A percentile compares a stretch with the other conserved stretches of the same genome.
Conservation (phyloP, 2,888 invertebrate genomes). For the Chrysotoxum bicinctum region DNA sequence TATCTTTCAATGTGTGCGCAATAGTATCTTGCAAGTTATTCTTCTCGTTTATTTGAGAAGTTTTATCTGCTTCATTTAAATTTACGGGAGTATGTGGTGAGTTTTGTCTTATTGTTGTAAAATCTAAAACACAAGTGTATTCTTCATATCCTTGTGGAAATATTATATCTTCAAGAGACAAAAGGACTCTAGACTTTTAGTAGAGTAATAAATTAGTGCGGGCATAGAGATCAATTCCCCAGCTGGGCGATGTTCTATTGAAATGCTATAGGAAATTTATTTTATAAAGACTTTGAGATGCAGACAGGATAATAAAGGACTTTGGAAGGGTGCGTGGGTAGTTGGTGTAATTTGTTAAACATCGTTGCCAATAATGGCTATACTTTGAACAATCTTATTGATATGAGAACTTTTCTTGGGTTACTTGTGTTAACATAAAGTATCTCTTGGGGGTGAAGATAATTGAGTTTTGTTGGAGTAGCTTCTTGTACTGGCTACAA, state of each 20-base stretch:
- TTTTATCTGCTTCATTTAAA: slow-evolving; percentile 63
- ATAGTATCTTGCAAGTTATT: neutral
- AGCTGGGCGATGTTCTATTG: slow-evolving; percentile 46
- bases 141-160: slow-evolving; percentile 9
- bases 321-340: neutral
- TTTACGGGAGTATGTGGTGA: slow-evolving; percentile 26
- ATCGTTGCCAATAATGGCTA: slow-evolving; percentile 57
- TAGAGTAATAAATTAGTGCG: slow-evolving; percentile 55
- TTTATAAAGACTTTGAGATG: neutral
- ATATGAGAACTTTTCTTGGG: slow-evolving; percentile 30
- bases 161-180: slow-evolving; percentile 4
- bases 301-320: neutral
- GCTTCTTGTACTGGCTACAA: neutral
- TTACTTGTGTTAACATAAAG: neutral
- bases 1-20: slow-evolving; percentile 40
- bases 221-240: slow-evolving; percentile 60
- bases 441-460: slow-evolving; percentile 7
- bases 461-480: slow-evolving; percentile 18
- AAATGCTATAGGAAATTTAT: slow-evolving; percentile 30
- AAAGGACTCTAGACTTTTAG: slow-evolving; percentile 33
- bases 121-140: neutral
- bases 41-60: slow-evolving; percentile 25
- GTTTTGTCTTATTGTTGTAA: neutral
- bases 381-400: slow-evolving; percentile 27
- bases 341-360: slow-evolving; percentile 58